phyloP scores from a whole-genome alignment of 2,888 invertebrate genomes.

The Nymphalis c-album region DNA sequence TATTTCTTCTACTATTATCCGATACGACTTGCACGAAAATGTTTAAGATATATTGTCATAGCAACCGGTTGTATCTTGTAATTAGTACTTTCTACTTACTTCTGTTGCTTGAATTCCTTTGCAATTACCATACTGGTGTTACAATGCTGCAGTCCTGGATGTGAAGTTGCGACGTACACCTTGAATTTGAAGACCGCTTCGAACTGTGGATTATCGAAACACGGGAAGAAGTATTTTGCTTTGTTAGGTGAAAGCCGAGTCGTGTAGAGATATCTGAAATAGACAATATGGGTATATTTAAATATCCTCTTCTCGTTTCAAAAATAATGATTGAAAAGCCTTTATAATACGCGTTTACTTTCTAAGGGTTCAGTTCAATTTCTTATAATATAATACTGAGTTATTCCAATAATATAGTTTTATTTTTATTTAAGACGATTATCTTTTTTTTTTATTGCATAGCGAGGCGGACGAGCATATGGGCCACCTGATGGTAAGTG shows the following conservation, averaged over 20 bases:
- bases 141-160: constrained; percentile 49
- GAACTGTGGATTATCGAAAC: constrained; percentile 87
- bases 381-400: no score
- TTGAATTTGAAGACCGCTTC: constrained; percentile 82
- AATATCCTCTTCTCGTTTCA: not conserved
- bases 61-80: not conserved
- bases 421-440: no score
- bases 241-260: constrained; percentile 83
- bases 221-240: constrained; percentile 85
- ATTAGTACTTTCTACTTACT: constrained; percentile 46
- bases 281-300: constrained; percentile 3
- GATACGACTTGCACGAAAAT: no score
- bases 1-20: no score
- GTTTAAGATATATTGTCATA: no score
- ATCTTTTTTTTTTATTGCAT: no score
- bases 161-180: constrained; percentile 50
- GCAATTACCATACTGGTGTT: constrained; percentile 67
- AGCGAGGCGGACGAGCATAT: no score
- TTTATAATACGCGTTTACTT: no score
- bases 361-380: no score
- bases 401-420: no score
- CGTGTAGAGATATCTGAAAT: constrained; percentile 79
- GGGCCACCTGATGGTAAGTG: no score
- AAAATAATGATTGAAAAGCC: no score
- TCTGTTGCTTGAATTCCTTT: constrained; percentile 52